Conservation (phyloP, 1,140 invertebrate genomes). For the Propsilocerus akamusi region DNA sequence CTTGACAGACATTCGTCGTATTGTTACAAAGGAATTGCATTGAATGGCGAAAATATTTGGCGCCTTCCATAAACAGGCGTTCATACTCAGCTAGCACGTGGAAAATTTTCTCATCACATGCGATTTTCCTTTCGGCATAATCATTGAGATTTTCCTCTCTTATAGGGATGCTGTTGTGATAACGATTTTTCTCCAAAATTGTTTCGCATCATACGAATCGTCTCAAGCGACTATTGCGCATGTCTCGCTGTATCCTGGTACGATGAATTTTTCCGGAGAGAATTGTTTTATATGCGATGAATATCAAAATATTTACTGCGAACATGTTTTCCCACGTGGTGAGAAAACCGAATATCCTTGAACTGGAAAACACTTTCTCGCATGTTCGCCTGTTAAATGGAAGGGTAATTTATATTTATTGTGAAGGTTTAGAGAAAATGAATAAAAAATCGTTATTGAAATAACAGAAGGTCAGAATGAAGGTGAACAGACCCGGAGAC, state of each 20-base stretch:
- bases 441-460: slow-evolving; percentile 3
- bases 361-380: not conserved
- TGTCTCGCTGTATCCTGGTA: not conserved
- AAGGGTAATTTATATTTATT: slow-evolving; percentile 4
- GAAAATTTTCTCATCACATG: not conserved
- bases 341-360: slow-evolving; percentile 1
- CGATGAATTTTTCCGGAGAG: too few species aligned
- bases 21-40: not conserved
- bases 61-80: not conserved
- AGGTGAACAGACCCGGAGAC: not conserved
- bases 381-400: not conserved
- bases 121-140: too few species aligned
- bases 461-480: slow-evolving; percentile 2
- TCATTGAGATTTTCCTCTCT: too few species aligned
- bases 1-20: not conserved
- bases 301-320: too few species aligned
- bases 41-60: slow-evolving; percentile 1
- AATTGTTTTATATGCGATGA: too few species aligned
- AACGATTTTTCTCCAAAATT: too few species aligned
- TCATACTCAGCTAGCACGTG: not conserved
- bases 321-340: too few species aligned
- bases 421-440: not conserved
- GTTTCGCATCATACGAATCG: too few species aligned
- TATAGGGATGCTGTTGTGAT: too few species aligned
- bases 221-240: not conserved